Base-by-base conservation (phyloP, 2,888 invertebrate species). In the Sericinus montela region DNA sequence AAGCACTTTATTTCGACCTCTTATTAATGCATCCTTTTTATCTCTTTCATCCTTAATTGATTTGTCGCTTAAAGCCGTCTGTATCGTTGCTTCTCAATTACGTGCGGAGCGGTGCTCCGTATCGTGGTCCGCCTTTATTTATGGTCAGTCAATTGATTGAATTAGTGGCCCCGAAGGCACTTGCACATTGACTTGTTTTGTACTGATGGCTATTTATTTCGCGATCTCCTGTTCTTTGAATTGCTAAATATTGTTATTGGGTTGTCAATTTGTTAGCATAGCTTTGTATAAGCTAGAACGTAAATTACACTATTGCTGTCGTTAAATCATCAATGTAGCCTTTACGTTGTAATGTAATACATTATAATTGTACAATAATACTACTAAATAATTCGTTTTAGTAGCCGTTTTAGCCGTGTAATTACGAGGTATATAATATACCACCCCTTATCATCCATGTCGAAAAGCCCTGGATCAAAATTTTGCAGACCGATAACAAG, bases 101-200 rank as follows among this genome's bases (percentile, higher is more conserved):
- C 80, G 78, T 70, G 72, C 60, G 67, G 69, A 64, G 67, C 42
- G 49, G 44, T 45, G 69, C 43, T 64, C 69, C 63, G 76, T 82
- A 83, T 84, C 80, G 81, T 78, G 67, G 82, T 77, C 82, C 66
- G 67, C 61, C 62, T 76, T 81, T 85, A 86, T 87, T 86, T 87
- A 86, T 85, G 81, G 79, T 68, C 75, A 65, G 70, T 68, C 79
- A 79, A 86, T 85, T 85, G 86, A 87, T 87, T 87, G 86, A 86
- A 85, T 86, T 87, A 87, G 83, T 82, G 72, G 77, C 72, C 84
- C 83, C 76, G 59, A 72, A 83, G 83, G 85, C 83, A 74, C 64
- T 75, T 71, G 74, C 60, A 69, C 52, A 15, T 71, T 58, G 72
- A 68, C 75, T 69, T 69, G 75, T 66, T 73, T 73, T 65, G 69